Conservation (phyloP, 2,888 invertebrate genomes). For the Tridacna gigas region DNA sequence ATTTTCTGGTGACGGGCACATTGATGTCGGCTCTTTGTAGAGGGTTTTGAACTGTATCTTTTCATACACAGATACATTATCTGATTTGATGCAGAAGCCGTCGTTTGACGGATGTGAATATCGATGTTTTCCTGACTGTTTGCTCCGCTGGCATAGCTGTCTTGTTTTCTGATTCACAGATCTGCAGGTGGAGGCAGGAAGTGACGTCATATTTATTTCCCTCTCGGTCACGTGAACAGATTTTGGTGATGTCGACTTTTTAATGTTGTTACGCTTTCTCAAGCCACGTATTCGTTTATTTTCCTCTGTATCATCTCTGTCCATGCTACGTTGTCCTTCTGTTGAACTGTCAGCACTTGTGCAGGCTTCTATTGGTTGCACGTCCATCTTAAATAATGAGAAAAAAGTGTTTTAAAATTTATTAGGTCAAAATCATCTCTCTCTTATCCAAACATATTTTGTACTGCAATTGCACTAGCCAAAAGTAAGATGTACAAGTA, state of each 20-base stretch:
- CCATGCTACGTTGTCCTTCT: too few relatives aligned
- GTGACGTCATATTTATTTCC: conserved; percentile 52
- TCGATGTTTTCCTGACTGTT: conserved; percentile 23
- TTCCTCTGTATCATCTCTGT: neutral
- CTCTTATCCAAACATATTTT: too few relatives aligned
- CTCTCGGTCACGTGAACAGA: conserved; percentile 48
- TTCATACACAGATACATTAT: conserved; percentile 38
- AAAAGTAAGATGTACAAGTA: too few relatives aligned
- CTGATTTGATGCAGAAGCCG: conserved; percentile 62
- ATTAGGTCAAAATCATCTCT: too few relatives aligned
- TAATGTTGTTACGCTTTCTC: conserved; percentile 34
- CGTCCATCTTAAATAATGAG: too few relatives aligned
- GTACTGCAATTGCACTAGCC: too few relatives aligned
- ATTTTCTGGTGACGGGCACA: conserved; percentile 61
- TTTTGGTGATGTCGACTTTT: conserved; percentile 34
- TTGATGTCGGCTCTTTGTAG: conserved; percentile 44
- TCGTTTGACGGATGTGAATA: conserved; percentile 40
- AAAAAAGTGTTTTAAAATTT: too few relatives aligned
- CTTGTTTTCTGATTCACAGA: conserved; percentile 52
- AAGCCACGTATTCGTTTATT: conserved; percentile 26
- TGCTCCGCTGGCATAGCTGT: conserved; percentile 17
- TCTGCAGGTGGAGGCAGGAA: conserved; percentile 57
- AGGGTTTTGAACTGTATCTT: conserved; percentile 35
- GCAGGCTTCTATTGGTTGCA: too few relatives aligned
- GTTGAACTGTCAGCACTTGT: too few relatives aligned